Evolutionary conservation across 2,113 vertebrate species (phyloP).

Genomic region (Dascyllus trimaculatus): DNA sequence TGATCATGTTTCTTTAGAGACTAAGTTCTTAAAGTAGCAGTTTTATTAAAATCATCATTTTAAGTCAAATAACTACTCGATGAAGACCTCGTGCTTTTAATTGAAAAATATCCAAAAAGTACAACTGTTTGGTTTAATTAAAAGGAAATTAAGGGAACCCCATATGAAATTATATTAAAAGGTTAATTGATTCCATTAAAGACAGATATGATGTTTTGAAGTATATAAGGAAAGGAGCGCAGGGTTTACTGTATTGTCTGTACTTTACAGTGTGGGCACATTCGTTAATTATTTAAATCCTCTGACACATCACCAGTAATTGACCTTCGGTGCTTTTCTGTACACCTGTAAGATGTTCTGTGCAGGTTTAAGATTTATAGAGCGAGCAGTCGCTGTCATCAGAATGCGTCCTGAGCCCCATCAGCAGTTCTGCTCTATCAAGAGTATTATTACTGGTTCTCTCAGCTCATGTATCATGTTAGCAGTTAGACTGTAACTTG

Average conservation of each 20-base stretch:
- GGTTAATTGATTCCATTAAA: not conserved
- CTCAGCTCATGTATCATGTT: not conserved
- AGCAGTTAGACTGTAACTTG: not conserved
- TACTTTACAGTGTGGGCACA: constrained; percentile 7
- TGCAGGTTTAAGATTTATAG: constrained; percentile 5
- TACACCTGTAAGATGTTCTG: constrained; percentile 13
- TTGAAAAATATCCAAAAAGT: not conserved
- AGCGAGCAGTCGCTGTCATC: not conserved
- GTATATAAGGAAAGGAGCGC: not conserved
- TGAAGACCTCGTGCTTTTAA: not conserved
- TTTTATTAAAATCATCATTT: not conserved
- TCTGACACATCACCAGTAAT: constrained; percentile 31
- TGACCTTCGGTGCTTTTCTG: constrained; percentile 47
- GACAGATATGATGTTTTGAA: not conserved
- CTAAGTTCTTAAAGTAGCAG: not conserved
- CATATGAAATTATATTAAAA: not conserved
- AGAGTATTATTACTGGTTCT: constrained; percentile 1
- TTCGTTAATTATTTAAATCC: constrained; percentile 57
- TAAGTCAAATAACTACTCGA: not conserved
- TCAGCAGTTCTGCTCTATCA: not conserved
- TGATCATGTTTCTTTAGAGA: too few relatives aligned
- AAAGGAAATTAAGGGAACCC: not conserved
- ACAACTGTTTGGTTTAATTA: not conserved
- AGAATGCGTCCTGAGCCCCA: not conserved
- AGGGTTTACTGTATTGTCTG: not conserved